Evolutionary conservation across 2,797 vertebrate species (phyloP), one percentile per base, ranked within the genome.

Genomic region (Acanthopagrus latus): DNA sequence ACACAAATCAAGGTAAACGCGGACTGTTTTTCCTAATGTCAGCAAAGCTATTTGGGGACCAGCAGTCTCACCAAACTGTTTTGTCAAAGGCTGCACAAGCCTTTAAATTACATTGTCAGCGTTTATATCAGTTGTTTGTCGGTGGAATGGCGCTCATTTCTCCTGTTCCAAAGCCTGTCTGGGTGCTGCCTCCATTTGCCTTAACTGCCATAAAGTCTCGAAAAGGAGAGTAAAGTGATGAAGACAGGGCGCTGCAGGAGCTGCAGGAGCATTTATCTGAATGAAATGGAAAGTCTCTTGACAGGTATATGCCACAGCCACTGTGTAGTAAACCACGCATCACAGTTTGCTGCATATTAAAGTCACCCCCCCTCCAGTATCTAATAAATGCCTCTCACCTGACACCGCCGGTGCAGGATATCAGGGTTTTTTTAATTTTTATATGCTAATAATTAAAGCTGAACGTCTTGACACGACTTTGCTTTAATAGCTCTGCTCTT

Each of bases 1-100:
- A 85, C 84, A 92, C 92, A 91, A 92, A 94, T 93, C 86, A 88
- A 90, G 69, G 83, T 84, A 85, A 92, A 91, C 77, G 80, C 76
- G 85, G 83, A 88, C 82, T 86, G 80, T 86, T 91, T 91, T 87
- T 78, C 70, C 67, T 72, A 81, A 82, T 91, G 90, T 89, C 87
- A 88, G 90, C 56, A 71, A 78, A 82, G 88, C 89, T 76, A 81
- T 91, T 84, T 76, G 86, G 74, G 33, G 74, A 81, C 52, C 65
- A 57, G 74, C 76, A 81, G 73, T 75, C 83, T 84, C 74, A 79
- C 81, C 72, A 75, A 80, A 77, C 73, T 59, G 86, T 82, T 93
- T 91, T 90, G 84, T 90, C 86, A 86, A 89, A 91, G 91, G 91
- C 88, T 87, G 80, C 77, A 67, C 83, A 82, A 86, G 85, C 71